Base-by-base conservation (phyloP, 2,797 vertebrate genomes). In the Phrynocephalus vlangalii region DNA sequence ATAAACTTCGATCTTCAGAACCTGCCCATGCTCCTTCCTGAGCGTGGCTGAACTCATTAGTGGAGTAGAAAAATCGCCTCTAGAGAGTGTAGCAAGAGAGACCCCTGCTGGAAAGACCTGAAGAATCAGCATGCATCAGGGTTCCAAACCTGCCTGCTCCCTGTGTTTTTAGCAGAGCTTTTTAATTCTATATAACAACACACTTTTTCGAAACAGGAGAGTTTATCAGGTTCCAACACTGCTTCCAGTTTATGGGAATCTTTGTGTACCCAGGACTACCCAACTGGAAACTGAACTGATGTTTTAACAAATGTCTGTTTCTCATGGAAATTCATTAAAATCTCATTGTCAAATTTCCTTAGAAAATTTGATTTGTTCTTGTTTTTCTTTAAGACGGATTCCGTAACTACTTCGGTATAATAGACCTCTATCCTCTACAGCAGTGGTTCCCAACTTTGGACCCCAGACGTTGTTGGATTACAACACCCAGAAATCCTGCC, bases 81-180 rank as follows among this genome's bases (percentile, higher is more conserved):
- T 30, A 44, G 18, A n/a, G 70, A 38, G 71, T 81, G 44, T 75
- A 38, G 63, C 48, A 10, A 68, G 78, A 88, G 71, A 56, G 87
- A 26, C 83, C 71, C 87, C 87, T 85, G 60, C 78, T 81, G 87
- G 68, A 22, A 73, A 72, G 48, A 30, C 24, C 3, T 48, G 50
- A 9, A 10, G 30, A 72, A 86, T 81, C 70, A 86, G n/a, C 26
- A 48, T 8, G 15, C 50, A 16, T 5, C 20, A 7, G 5, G 6
- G 38, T 24, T 52, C 30, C 52, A 56, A 56, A 56, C 10, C 52
- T 13, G 13, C 52, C 52, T 13, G 52, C 52, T 38, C 16, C 50
- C 20, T 44, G 3, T 38, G 30, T 52, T 1, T 24, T 67, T 50
- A 5, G 5, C 66, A 68, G 28, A 0, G 8, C 66, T 84, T 70